phyloP scores from a whole-genome alignment of 2,113 vertebrate species.

The Jaculus jaculus region DNA sequence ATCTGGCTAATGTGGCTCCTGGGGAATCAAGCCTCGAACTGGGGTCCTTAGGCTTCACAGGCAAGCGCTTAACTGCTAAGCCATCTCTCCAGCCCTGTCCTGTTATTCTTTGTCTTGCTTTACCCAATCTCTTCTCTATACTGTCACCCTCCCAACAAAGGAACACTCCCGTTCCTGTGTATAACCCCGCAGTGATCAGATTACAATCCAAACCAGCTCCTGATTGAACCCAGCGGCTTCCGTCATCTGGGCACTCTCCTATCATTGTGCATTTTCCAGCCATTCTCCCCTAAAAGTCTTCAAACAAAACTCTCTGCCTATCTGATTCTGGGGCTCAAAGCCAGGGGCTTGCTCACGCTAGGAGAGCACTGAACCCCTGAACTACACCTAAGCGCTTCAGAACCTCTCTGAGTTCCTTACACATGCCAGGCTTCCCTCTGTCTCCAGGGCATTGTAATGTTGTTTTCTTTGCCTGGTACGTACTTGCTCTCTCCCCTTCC shows the following conservation, averaged over 20 bases:
- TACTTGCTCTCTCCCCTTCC: background rate
- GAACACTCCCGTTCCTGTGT: background rate
- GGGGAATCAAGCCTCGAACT: too few relatives aligned
- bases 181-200: background rate
- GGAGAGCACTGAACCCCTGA: too few relatives aligned
- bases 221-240: too few relatives aligned
- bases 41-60: too few relatives aligned
- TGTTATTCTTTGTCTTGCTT: background rate
- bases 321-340: background rate
- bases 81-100: too few relatives aligned
- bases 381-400: background rate
- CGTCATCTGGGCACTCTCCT: background rate
- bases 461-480: slow-evolving; percentile 21
- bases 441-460: background rate
- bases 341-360: background rate
- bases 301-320: too few relatives aligned
- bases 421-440: background rate
- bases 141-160: background rate
- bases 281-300: background rate
- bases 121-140: background rate
- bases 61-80: too few relatives aligned
- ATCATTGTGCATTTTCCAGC: background rate
- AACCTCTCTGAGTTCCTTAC: background rate
- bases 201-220: background rate
- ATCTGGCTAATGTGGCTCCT: too few relatives aligned